Evolutionary conservation across 2,113 vertebrate genomes (phyloP).

Genomic region (Misgurnus mizolepis): DNA sequence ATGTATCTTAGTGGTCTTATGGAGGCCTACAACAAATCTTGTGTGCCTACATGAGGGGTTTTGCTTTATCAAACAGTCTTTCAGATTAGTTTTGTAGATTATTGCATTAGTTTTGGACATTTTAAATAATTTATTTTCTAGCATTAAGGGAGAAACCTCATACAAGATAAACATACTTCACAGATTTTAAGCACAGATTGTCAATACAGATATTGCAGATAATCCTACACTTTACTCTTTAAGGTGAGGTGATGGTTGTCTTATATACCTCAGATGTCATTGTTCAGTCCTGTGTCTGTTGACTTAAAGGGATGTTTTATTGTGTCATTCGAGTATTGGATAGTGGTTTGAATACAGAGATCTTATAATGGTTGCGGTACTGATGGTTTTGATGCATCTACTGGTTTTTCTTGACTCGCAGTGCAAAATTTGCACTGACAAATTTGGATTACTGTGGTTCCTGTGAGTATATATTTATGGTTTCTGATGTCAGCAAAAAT

Average conservation of each 20-base stretch:
- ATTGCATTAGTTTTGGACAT: no score
- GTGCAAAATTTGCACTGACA: conserved; percentile 61
- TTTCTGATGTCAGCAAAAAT: conserved; percentile 62
- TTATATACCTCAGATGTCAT: conserved; percentile 64
- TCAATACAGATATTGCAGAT: background rate
- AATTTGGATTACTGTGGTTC: conserved; percentile 43
- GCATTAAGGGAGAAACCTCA: background rate
- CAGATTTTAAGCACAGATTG: background rate
- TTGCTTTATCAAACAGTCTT: background rate
- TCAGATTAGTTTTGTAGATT: background rate
- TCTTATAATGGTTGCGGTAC: background rate
- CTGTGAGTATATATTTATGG: conserved; percentile 51
- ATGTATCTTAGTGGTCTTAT: conserved; percentile 3
- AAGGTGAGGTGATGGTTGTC: conserved; percentile 9
- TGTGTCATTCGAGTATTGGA: background rate
- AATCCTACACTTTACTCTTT: background rate
- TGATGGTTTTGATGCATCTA: conserved; percentile 14
- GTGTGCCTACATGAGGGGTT: background rate
- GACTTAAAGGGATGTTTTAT: background rate
- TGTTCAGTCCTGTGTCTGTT: conserved; percentile 13
- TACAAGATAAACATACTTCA: background rate
- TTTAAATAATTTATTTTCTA: no score
- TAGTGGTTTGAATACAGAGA: background rate
- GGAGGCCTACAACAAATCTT: background rate
- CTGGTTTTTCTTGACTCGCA: conserved; percentile 11